Evolutionary conservation across 23 tunicate species (phyloP), one percentile per base, ranked within the genome.

Genomic region (Halocynthia aurantium): DNA sequence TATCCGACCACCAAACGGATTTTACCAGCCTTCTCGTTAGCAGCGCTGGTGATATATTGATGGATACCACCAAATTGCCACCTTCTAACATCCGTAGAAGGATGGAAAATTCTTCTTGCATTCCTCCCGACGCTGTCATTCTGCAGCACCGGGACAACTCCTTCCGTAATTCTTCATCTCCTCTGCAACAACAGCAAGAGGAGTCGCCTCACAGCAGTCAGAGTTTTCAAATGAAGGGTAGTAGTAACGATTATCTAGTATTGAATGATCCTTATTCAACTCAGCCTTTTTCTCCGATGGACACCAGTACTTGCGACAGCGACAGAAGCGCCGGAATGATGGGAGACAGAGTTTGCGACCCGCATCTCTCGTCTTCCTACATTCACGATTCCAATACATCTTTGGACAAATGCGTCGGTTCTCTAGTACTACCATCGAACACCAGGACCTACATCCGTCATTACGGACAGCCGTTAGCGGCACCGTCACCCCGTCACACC

Each of bases 251-350:
- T 8, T 74, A 13, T 74, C 10, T 84, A 10, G 88, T 84, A 57
- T 84, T 87, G 10, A 83, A 71, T 8, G 76, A 85, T 61, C 77
- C 87, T 61, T 89, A 89, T 72, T 58, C 95, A 65, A 73, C 83
- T 22, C 80, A 86, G 7, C 88, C 82, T 5, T 89, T 73, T 77
- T 89, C 96, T 6, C 96, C 96, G 8, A 88, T 88, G 94, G 96
- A 89, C 82, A 89, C 96, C 6, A 80, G 80, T 13, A 73, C 80
- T 8, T 20, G 51, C 13, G 77, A 81, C 31, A 8, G 44, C 11
- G 55, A 21, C 13, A 44, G 83, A 17, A 75, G 72, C 74, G 75
- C 73, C 67, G 95, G 86, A 52, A 19, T 88, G 50, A 40, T 88
- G 52, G 87, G 75, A 54, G 78, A 74, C 15, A 22, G 78, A 10